Base-by-base conservation (phyloP, 2,113 vertebrate species). In the Monarcha castaneiventris region DNA sequence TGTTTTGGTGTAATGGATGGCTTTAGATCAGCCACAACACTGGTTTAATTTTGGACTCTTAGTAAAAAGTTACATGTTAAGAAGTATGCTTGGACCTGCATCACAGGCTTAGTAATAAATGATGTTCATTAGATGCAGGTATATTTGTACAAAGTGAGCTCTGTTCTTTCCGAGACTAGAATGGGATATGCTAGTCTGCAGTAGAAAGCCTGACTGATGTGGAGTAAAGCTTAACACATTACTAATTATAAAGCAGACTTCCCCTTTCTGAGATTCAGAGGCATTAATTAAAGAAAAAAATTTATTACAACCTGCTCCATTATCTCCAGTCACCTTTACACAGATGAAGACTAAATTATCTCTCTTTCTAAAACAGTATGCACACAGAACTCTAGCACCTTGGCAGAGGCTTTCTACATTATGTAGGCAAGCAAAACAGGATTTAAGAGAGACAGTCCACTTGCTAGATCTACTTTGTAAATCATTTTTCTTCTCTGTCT, bases 251-350 rank as follows among this genome's bases (percentile, higher is more conserved):
- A 72, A 93, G 61, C 76, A 97, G 83, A 72, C 73, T 92, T 95
- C 85, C 46, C 48, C 73, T 84, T 93, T 94, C 93, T 78, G 83
- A 74, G 64, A 75, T 74, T 88, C 48, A 7, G 83, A 92, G 85
- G 30, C 88, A 85, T 96, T 97, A 94, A 97, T 96, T 97, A 96
- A 92, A 93, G 86, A 88, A 90, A 88, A 72, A 86, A 96, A 96
- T 95, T 95, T 96, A 94, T 96, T 97, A 84, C 80, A 93, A 94
- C 52, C 90, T 72, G 85, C 87, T 97, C 68, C 88, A 96, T 97
- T 96, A 96, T 97, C 88, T 96, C 90, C 79, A 96, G 90, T 96
- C 94, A 97, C 93, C 92, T 95, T 96, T 96, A 90, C 83, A 90
- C 44, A 64, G 83, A 86, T 68, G 79, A 94, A 88, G 73, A 93